These are phyloP conservation scores for Chaenogobius annularis DNA, from an alignment of 2,113 vertebrate genomes.

Conservation along the genomic window DNA sequence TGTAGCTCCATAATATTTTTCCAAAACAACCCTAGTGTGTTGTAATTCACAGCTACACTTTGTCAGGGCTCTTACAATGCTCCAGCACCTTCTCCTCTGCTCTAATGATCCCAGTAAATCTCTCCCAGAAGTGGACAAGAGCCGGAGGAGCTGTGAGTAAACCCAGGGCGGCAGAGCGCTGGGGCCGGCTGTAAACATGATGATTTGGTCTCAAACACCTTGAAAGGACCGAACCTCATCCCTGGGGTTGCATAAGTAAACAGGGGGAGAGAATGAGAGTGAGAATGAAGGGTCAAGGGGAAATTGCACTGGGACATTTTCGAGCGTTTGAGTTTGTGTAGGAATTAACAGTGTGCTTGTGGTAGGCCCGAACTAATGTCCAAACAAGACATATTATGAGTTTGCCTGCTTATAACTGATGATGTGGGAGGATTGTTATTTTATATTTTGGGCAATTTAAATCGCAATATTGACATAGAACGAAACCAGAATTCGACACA, in stretches of 20 bases:
- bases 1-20: slow-evolving; percentile 8
- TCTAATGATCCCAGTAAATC: slow-evolving; percentile 55
- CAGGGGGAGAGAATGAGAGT: neutral
- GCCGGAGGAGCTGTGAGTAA: slow-evolving; percentile 44
- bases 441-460: no score
- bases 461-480: no score
- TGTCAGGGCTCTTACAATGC: slow-evolving; percentile 31
- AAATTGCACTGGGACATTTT: slow-evolving; percentile 18
- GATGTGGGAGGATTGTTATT: no score
- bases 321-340: slow-evolving; percentile 2
- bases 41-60: slow-evolving; percentile 1
- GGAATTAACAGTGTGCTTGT: no score
- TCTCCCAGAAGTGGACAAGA: slow-evolving; percentile 40
- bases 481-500: no score
- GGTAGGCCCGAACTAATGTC: no score
- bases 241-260: neutral
- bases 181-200: slow-evolving; percentile 46
- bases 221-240: slow-evolving; percentile 37
- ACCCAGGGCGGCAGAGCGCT: slow-evolving; percentile 23
- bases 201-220: slow-evolving; percentile 53
- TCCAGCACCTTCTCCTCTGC: slow-evolving; percentile 18
- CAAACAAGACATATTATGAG: no score
- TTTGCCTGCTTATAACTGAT: no score
- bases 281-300: slow-evolving; percentile 16
- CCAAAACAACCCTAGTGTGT: slow-evolving; percentile 2